These are phyloP conservation scores for Hystrix brachyura DNA, from an alignment of 2,113 vertebrate species.

Conservation along the genomic window DNA sequence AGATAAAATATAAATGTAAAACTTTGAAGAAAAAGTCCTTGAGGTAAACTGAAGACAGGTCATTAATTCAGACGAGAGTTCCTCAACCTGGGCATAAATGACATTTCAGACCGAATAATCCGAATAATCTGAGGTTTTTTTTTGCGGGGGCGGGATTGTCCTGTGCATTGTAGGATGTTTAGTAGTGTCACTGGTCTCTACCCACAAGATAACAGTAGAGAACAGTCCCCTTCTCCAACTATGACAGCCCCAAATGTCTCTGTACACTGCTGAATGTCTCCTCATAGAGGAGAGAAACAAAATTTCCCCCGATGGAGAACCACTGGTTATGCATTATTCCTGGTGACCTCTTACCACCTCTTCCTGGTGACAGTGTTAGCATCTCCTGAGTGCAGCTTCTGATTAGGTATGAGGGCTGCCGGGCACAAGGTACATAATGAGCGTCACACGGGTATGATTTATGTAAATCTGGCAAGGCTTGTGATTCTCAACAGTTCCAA, in stretches of 20 bases:
- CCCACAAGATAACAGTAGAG: background rate
- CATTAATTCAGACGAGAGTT: background rate
- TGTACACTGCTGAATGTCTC: background rate
- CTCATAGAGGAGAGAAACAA: background rate
- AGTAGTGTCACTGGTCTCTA: background rate
- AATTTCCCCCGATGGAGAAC: background rate
- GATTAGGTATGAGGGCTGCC: background rate
- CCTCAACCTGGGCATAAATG: background rate
- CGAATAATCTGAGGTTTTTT: too few relatives aligned
- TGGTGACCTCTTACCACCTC: background rate
- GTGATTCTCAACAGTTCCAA: background rate
- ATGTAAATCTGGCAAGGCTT: background rate
- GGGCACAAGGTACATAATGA: background rate
- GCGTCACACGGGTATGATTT: background rate
- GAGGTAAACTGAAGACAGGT: background rate
- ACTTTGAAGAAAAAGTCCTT: slow-evolving; percentile 33
- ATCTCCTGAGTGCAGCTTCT: background rate
- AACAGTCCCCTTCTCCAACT: background rate
- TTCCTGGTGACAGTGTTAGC: background rate
- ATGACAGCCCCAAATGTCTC: background rate
- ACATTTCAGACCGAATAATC: background rate
- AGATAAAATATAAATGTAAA: background rate
- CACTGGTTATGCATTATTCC: background rate
- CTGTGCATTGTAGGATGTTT: background rate
- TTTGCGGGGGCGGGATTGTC: background rate